Evolutionary conservation across 2,888 invertebrate species (phyloP), one percentile per base, ranked within the genome.

Genomic region (Petrolisthes cinctipes): DNA sequence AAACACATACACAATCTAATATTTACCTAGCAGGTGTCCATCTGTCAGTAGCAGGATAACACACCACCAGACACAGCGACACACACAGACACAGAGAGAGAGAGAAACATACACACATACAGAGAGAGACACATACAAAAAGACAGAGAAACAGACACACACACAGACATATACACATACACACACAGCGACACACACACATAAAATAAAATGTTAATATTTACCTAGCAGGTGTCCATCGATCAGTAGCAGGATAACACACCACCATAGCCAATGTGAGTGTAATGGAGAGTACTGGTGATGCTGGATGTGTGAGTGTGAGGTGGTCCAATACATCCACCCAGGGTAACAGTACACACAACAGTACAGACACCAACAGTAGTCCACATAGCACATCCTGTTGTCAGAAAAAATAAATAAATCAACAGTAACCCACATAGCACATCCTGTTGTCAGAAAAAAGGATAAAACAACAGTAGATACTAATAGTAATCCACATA

Each of bases 181-280:
- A 37, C 2, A 37, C 1, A 37, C 2, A 37, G 37, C n/a, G n/a
- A n/a, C n/a, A n/a, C n/a, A n/a, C n/a, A n/a, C n/a, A n/a, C n/a
- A n/a, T n/a, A n/a, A n/a, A n/a, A n/a, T n/a, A n/a, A n/a, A n/a
- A n/a, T n/a, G n/a, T n/a, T n/a, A n/a, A n/a, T n/a, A 81, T 20
- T 92, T 93, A 96, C 96, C 90, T 88, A 96, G 97, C 97, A 7
- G 97, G 97, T 84, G 97, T 97, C 97, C 97, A 97, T 92, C 95
- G 95, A 91, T 96, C 95, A 83, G 96, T 95, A 91, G 95, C 95
- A 0, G 98, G 98, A 93, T 97, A 96, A 92, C 95, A 96, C 75
- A 96, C 94, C 90, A 97, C 95, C 92, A 95, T 94, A 56, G 95
- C 93, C 90, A 96, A 94, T 82, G 96, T 95, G 68, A 95, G 92